Conservation (phyloP, 2,113 vertebrate genomes). For the Tupaia chinensis region DNA sequence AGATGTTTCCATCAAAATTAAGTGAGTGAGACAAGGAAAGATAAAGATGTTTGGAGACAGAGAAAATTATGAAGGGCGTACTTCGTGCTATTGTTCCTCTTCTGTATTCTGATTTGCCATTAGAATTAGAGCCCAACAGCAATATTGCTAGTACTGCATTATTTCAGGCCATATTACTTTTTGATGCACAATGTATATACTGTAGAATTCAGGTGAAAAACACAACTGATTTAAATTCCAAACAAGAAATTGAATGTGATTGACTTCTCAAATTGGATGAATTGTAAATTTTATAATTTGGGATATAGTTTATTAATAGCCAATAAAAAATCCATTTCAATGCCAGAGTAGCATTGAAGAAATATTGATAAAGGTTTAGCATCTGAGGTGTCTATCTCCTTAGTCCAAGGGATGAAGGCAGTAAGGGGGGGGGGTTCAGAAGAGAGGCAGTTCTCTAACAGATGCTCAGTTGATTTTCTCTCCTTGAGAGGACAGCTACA, state of each 20-base stretch:
- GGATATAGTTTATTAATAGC: neutral
- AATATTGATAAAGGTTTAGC: neutral
- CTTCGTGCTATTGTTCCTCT: neutral
- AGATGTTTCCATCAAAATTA: neutral
- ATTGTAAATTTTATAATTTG: neutral
- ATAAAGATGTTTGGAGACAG: neutral
- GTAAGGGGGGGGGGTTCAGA: neutral
- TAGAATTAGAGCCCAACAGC: neutral
- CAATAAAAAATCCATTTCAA: neutral
- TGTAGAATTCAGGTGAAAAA: neutral
- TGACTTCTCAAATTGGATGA: neutral
- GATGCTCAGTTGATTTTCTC: neutral
- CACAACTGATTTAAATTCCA: neutral
- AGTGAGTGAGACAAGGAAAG: neutral
- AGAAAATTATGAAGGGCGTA: neutral
- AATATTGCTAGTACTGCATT: too few relatives aligned
- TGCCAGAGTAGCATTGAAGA: neutral
- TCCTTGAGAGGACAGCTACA: neutral
- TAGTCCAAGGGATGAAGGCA: neutral
- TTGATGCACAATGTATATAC: neutral
- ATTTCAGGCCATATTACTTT: neutral
- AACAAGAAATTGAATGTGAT: neutral
- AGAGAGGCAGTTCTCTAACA: neutral
- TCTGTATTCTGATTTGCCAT: neutral
- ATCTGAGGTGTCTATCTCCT: neutral